Evolutionary conservation across 2,113 vertebrate genomes (phyloP).

Genomic region (Solea solea): DNA sequence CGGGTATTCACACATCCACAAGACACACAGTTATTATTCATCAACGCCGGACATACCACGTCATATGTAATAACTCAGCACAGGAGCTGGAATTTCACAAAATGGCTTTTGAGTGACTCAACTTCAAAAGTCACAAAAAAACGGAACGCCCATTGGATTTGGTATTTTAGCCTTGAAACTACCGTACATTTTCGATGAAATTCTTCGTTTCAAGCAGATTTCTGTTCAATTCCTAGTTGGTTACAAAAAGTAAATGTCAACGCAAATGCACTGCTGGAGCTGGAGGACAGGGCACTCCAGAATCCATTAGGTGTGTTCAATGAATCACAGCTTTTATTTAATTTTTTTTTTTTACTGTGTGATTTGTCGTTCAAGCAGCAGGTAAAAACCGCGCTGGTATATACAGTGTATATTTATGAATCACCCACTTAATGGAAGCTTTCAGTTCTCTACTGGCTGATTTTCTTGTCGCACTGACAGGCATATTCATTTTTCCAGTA

Average conservation of each 20-base stretch:
- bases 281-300: no score
- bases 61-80: no score
- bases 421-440: not conserved
- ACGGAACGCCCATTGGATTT: not conserved
- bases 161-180: not conserved
- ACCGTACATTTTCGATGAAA: no score
- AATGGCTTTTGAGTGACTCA: not conserved
- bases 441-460: not conserved
- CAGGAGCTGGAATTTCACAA: not conserved
- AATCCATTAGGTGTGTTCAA: no score
- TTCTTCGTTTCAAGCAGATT: no score
- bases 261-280: no score
- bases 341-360: no score
- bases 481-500: not conserved
- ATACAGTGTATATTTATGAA: not conserved
- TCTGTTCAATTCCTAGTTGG: no score
- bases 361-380: no score
- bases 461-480: not conserved
- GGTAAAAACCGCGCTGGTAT: not conserved
- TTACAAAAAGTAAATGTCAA: no score
- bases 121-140: no score
- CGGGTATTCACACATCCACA: not conserved
- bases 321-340: no score
- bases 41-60: not conserved
- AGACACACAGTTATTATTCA: constrained; percentile 8